phyloP scores from a whole-genome alignment of 2,113 vertebrate genomes.

The Prochilodus magdalenae region DNA sequence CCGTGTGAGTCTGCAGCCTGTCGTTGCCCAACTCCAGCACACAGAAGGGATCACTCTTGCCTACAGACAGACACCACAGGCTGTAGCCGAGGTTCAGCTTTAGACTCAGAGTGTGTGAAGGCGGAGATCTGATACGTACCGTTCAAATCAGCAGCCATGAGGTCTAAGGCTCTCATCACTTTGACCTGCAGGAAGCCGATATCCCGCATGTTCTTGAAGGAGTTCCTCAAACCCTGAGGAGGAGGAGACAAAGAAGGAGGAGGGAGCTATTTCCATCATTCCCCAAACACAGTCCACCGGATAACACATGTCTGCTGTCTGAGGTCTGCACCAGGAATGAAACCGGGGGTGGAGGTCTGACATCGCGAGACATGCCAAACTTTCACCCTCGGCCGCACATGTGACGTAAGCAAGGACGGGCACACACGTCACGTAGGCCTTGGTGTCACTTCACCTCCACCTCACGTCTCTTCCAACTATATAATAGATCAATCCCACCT shows the following conservation, averaged over 20 bases:
- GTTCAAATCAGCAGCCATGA: conserved; percentile 93
- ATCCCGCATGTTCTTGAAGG: conserved; percentile 83
- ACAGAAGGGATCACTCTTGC: conserved; percentile 98
- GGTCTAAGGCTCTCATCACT: conserved; percentile 86
- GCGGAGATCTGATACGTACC: conserved; percentile 73
- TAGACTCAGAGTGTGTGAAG: neutral
- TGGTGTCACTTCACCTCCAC: too few relatives aligned
- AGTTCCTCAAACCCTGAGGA: conserved; percentile 82
- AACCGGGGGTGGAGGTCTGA: too few relatives aligned
- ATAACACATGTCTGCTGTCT: too few relatives aligned
- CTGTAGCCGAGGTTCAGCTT: neutral
- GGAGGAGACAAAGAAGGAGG: neutral
- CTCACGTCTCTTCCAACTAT: too few relatives aligned
- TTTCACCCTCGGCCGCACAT: too few relatives aligned
- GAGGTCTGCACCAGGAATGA: too few relatives aligned
- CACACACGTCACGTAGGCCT: too few relatives aligned
- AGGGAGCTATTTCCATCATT: too few relatives aligned
- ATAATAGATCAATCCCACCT: too few relatives aligned
- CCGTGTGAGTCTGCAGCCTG: conserved; percentile 89
- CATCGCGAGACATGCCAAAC: too few relatives aligned
- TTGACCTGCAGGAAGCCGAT: conserved; percentile 95
- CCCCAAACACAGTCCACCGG: too few relatives aligned
- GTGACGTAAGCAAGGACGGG: too few relatives aligned
- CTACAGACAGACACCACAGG: conserved; percentile 64
- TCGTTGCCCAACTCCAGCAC: conserved; percentile 91